Base-by-base conservation (phyloP, 2,113 vertebrate species). In the Dascyllus trimaculatus region DNA sequence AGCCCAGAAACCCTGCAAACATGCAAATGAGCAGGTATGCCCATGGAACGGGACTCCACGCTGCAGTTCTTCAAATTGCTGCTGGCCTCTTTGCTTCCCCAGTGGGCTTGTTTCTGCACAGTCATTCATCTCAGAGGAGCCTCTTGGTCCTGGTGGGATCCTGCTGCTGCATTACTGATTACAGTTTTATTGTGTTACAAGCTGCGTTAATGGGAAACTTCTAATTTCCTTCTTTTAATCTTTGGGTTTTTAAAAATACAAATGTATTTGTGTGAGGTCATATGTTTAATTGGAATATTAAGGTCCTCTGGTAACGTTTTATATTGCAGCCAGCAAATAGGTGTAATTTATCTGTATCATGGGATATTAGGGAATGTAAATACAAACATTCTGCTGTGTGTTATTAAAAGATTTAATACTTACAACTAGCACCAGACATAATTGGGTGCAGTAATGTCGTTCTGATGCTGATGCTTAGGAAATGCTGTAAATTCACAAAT, bases 1-100 rank as follows among this genome's bases (percentile, higher is more conserved):
- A 61, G 64, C 72, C 54, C 52, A 74, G 53, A 88, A 86, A 74
- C 60, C 76, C 67, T 77, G 61, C 77, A 58, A 85, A 89, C 38
- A 84, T 80, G 75, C 65, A 90, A 82, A 89, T 90, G 67, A 86
- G 69, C 45, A 45, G 3, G 45, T 46, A 21, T 40, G 40, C 17
- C 32, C 60, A 67, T 0, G 17, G 63, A 78, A 35, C 11, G 8
- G 45, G 46, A 73, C 56, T 61, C 26, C 5, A 11, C 25, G 4
- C 43, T 25, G 11, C 26, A 45, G 67, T 51, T 57, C 52, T 58
- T 84, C 70, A 68, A 58, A 56, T 32, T 48, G 78, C 82, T 71
- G 43, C 56, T 45, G 74, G 75, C 69, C 26, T 38, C 52, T 46
- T 46, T 18, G 63, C 70, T 52, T 61, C 74, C 58, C 70, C 25